These are phyloP conservation scores for Calvadosia cruxmelitensis DNA, from an alignment of 30 jellyfish, hydroid and myxozoan species.

Conservation along the genomic window DNA sequence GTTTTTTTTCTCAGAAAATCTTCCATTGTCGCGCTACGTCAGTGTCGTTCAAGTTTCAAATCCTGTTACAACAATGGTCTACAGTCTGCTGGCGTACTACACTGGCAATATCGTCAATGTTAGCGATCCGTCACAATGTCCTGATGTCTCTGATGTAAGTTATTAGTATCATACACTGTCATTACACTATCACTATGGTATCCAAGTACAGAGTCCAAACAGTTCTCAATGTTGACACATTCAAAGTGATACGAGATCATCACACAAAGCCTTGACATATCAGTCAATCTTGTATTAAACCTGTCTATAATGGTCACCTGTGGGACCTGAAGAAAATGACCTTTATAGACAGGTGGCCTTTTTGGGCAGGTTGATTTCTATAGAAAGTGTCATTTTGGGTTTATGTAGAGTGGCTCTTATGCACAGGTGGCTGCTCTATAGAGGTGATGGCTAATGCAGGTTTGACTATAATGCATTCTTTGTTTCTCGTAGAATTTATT, in stretches of 20 bases:
- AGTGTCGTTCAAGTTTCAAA: slow-evolving; percentile 85
- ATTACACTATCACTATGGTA: neutral
- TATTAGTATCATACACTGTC: neutral
- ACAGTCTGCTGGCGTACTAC: slow-evolving; percentile 54
- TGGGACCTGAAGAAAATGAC: too few relatives aligned
- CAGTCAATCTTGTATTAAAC: too few relatives aligned
- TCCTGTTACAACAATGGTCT: slow-evolving; percentile 59
- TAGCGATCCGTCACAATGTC: slow-evolving; percentile 13
- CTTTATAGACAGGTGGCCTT: too few relatives aligned
- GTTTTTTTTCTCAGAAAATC: slow-evolving; percentile 26
- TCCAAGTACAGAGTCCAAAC: neutral
- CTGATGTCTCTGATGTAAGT: slow-evolving; percentile 31
- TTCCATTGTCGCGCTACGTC: slow-evolving; percentile 85
- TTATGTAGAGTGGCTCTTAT: too few relatives aligned
- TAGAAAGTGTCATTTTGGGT: too few relatives aligned
- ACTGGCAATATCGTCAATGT: slow-evolving; percentile 55
- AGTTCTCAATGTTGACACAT: neutral
- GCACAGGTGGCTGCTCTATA: too few relatives aligned
- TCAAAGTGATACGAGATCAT: neutral
- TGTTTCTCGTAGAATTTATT: too few relatives aligned
- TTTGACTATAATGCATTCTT: too few relatives aligned
- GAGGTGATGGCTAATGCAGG: too few relatives aligned
- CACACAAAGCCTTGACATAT: too few relatives aligned
- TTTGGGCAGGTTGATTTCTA: too few relatives aligned
- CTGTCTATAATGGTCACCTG: too few relatives aligned